Percentiles rank a stretch among this genome's conserved stretches.
These are phyloP conservation scores for Phlogophora meticulosa DNA, from an alignment of 2,888 invertebrate genomes.

Conservation along the genomic window DNA sequence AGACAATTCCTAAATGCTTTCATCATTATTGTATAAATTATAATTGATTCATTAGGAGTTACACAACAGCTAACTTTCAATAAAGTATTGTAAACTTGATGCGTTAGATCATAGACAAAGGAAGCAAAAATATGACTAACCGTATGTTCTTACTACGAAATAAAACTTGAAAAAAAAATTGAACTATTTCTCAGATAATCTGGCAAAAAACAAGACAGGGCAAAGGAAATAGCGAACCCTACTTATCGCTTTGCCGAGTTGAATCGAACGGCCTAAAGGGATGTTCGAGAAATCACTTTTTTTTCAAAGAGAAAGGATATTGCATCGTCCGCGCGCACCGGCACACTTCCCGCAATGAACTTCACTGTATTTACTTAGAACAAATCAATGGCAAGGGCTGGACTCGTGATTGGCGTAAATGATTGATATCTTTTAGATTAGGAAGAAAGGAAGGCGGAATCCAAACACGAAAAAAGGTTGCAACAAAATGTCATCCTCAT, in stretches of 20 bases:
- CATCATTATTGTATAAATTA: no score
- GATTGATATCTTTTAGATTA: constrained; percentile 6
- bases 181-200: constrained; percentile 5
- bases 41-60: no score
- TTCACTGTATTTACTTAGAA: constrained; percentile 70
- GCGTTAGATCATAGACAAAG: no score
- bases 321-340: constrained; percentile 69
- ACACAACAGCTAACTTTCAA: no score
- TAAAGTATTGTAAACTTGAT: no score
- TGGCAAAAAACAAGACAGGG: constrained; percentile 22
- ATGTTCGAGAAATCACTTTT: constrained; percentile 61
- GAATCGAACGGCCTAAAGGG: constrained; percentile 58
- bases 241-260: constrained; percentile 48
- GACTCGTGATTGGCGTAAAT: constrained; percentile 15
- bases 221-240: constrained; percentile 53
- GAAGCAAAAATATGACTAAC: no score
- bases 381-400: constrained; percentile 53
- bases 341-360: constrained; percentile 67
- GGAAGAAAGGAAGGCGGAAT: background rate
- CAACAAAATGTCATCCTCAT: no score
- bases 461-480: no score
- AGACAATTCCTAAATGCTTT: no score
- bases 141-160: background rate
- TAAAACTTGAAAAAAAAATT: constrained; percentile 4
- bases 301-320: constrained; percentile 73